Evolutionary conservation across 2,113 vertebrate genomes (phyloP), one percentile per base, ranked within the genome.

Genomic region (Alligator mississippiensis): DNA sequence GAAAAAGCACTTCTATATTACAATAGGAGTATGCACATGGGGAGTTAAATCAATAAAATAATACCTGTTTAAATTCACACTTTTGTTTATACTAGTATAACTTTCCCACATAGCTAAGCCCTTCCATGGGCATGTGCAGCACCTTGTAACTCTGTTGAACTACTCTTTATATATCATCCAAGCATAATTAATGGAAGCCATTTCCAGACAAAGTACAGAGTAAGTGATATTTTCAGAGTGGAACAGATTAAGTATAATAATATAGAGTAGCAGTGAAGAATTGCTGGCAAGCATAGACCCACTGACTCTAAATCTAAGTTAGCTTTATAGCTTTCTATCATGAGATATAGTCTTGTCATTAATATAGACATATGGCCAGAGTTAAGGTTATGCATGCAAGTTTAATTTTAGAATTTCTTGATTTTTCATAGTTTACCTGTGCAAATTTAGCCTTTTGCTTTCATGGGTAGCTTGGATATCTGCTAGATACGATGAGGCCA

Each of bases 121-220:
- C 47, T 80, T 89, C 79, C 76, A 58, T 11, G 84, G 28, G 60
- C 68, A 59, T 0, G 0, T 58, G 11, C 25, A 17, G 66, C 27
- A 47, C 54, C 61, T 30, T 9, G 24, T 57, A 81, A 77, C 64
- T 59, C 83, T 18, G 55, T 12, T 21, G 2, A 19, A n/a, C 82
- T 30, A 28, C 77, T 87, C n/a, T 9, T 63, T 54, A 47, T 54
- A 19, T 24, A 22, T 70, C 84, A 89, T 30, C 47, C 77, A 87
- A 4, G 54, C 0, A 0, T 59, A 68, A 3, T 0, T 5, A 63
- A 7, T 24, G 54, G 0, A 0, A 84, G 70, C 4, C 66, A 79
- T 60, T 4, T 21, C 57, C 54, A 86, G 59, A 47, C 66, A 34
- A 88, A 89, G 25, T 18, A 30, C 54, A 8, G 2, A 27, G 68